These are phyloP conservation scores for Drosophila ironensis DNA, from an alignment of 1,140 invertebrate species.

Conservation along the genomic window DNA sequence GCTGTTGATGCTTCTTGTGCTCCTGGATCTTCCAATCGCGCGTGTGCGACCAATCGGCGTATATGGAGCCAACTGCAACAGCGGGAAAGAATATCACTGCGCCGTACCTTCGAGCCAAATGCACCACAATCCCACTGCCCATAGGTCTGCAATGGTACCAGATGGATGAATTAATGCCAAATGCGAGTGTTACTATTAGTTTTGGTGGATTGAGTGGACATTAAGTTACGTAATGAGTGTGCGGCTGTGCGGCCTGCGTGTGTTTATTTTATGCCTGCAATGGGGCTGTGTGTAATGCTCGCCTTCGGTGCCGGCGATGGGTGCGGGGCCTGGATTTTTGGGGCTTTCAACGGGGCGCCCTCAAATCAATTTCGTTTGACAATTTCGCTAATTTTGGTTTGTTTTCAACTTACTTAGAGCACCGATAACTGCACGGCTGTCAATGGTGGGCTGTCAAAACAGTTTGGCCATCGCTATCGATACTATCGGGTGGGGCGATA, in stretches of 20 bases:
- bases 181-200: too few relatives aligned
- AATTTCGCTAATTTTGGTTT: slow-evolving; percentile 40
- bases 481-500: background rate
- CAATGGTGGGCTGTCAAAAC: background rate
- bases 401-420: slow-evolving; percentile 49
- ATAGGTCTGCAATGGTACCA: slow-evolving; percentile 52
- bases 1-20: slow-evolving; percentile 69
- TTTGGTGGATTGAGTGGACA: background rate
- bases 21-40: slow-evolving; percentile 86
- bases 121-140: slow-evolving; percentile 69
- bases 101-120: slow-evolving; percentile 83
- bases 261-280: background rate
- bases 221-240: slow-evolving; percentile 31
- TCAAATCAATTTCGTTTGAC: background rate
- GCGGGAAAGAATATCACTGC: slow-evolving; percentile 86
- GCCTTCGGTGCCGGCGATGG: background rate
- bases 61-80: slow-evolving; percentile 84
- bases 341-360: too few relatives aligned
- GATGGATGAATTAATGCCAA: too few relatives aligned
- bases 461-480: slow-evolving; percentile 5
- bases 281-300: too few relatives aligned
- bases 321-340: background rate
- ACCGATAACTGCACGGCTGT: slow-evolving; percentile 41
- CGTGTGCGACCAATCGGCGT: slow-evolving; percentile 87
- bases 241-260: background rate